Evolutionary conservation across 2,888 invertebrate species (phyloP).

Genomic region (Ryuthela nishihirai): DNA sequence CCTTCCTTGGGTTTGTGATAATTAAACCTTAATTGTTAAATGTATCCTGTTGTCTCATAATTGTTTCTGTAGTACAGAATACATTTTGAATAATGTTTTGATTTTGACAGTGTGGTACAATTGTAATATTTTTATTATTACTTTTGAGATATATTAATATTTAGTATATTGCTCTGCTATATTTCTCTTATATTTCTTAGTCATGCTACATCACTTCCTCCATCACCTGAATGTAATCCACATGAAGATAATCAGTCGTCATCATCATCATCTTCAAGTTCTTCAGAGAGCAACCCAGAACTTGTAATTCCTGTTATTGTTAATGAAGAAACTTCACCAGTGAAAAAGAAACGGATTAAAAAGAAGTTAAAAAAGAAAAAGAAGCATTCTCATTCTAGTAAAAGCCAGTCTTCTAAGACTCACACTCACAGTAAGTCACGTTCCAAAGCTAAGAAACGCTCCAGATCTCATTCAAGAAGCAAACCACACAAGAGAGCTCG

Average conservation of each 20-base stretch:
- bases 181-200: neutral
- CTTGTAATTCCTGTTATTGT: neutral
- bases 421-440: conserved; percentile 5
- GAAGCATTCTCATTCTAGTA: conserved; percentile 1
- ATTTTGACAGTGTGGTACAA: neutral
- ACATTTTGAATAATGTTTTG: neutral
- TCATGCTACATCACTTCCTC: neutral
- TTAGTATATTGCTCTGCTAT: neutral
- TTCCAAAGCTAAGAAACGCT: neutral
- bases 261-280: neutral
- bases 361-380: conserved; percentile 4
- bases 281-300: neutral
- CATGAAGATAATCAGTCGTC: neutral
- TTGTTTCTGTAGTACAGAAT: neutral
- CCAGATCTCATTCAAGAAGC: too few species aligned
- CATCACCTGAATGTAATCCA: neutral
- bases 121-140: neutral
- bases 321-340: neutral
- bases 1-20: too few species aligned
- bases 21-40: too few species aligned
- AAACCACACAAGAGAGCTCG: too few species aligned
- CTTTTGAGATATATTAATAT: neutral
- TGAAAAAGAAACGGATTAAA: neutral
- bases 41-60: neutral
- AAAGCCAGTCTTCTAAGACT: neutral